Evolutionary conservation across 2,113 vertebrate species (phyloP).

Genomic region (Jacana jacana): DNA sequence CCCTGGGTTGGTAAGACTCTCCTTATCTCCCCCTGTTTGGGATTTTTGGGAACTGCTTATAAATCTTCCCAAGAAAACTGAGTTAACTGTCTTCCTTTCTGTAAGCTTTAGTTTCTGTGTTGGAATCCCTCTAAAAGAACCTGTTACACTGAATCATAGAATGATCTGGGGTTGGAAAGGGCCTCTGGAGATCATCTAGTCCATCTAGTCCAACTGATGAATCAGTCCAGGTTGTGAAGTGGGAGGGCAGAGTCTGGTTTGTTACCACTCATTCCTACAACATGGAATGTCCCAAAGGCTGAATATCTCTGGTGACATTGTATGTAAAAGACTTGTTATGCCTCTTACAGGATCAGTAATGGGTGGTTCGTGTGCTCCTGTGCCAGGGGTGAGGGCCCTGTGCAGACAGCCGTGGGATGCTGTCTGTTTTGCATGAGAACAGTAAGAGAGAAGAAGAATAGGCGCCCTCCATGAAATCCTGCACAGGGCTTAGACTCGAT

Average conservation of each 20-base stretch:
- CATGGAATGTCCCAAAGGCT: accelerated
- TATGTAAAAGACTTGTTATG: not conserved
- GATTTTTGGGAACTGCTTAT: too few species aligned
- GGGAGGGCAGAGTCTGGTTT: not conserved
- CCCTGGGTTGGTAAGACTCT: too few species aligned
- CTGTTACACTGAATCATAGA: too few species aligned
- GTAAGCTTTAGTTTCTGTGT: too few species aligned
- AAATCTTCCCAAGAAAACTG: too few species aligned
- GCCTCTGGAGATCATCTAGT: too few species aligned
- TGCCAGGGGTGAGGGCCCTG: not conserved
- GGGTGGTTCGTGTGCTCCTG: not conserved
- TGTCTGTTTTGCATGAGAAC: not conserved
- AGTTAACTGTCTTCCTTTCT: too few species aligned
- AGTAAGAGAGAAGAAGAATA: not conserved
- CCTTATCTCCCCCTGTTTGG: too few species aligned
- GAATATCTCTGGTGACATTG: not conserved
- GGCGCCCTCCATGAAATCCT: not conserved
- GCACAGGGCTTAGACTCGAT: not conserved
- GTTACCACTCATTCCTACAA: not conserved
- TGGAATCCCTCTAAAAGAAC: too few species aligned
- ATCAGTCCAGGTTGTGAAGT: not conserved
- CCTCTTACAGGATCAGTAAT: not conserved
- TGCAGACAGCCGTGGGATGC: not conserved
- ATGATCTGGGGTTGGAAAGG: too few species aligned
- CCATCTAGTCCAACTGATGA: not conserved